phyloP scores from a whole-genome alignment of 2,797 vertebrate species.

The Liparis tanakae region DNA sequence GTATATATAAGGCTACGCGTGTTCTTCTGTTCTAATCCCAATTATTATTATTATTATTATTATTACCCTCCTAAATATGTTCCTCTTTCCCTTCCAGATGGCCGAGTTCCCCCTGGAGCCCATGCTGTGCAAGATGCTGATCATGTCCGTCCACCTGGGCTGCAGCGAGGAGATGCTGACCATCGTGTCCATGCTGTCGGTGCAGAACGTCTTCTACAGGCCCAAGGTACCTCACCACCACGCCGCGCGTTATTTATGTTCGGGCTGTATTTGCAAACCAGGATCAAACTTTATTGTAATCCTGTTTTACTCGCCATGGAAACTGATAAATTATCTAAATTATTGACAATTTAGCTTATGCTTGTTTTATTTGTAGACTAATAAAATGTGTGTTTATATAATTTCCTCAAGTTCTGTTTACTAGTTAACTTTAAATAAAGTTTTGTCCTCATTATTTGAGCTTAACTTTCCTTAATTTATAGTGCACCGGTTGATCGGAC shows the following conservation, averaged over 20 bases:
- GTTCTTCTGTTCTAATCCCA: not conserved
- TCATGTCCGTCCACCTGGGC: conserved; percentile 98
- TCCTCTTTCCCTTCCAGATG: conserved; percentile 84
- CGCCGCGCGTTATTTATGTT: not conserved
- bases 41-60: not conserved
- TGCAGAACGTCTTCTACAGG: conserved; percentile 98
- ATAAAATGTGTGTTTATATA: not conserved
- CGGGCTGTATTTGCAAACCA: too few relatives aligned
- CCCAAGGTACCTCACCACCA: conserved; percentile 83
- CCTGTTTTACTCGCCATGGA: too few relatives aligned
- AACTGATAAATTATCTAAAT: too few relatives aligned
- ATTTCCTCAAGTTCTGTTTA: not conserved
- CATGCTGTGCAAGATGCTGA: conserved; percentile 99
- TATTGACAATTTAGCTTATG: not conserved
- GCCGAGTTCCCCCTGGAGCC: conserved; percentile 98
- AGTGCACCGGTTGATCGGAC: not conserved
- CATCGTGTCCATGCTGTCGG: conserved; percentile 98
- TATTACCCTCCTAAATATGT: not conserved
- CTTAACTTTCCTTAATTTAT: not conserved
- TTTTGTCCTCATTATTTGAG: not conserved
- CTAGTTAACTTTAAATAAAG: not conserved
- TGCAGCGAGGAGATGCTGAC: conserved; percentile 99
- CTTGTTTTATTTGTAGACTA: not conserved
- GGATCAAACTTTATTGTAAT: too few relatives aligned
- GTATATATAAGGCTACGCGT: not conserved